Conservation (phyloP, 2,888 invertebrate species). For the Dryobotodes eremita region DNA sequence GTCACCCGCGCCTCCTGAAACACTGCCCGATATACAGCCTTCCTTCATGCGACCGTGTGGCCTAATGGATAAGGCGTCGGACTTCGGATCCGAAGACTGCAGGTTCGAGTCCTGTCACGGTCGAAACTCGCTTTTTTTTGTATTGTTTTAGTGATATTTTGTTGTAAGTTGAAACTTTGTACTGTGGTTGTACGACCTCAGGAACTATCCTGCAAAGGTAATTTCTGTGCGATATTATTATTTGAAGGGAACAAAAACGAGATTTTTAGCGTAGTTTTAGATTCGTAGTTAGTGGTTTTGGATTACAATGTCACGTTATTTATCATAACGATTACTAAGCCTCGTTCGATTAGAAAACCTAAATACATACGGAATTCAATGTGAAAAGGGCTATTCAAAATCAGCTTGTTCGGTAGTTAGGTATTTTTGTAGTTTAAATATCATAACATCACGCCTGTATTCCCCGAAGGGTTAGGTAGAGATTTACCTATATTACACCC, state of each 20-base stretch:
- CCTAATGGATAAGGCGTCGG: conserved; percentile 94
- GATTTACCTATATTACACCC: not conserved
- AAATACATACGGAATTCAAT: too few species aligned
- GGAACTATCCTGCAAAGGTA: not conserved
- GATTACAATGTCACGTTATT: not conserved
- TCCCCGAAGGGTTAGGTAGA: not conserved
- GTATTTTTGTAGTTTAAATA: not conserved
- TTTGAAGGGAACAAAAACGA: not conserved
- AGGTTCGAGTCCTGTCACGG: conserved; percentile 93
- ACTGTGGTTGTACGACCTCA: not conserved
- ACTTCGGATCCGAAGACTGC: conserved; percentile 94
- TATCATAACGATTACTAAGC: not conserved
- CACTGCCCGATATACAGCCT: conserved; percentile 35
- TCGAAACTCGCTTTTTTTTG: conserved; percentile 66
- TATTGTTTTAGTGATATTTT: not conserved
- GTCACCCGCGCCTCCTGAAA: conserved; percentile 53
- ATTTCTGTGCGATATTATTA: not conserved
- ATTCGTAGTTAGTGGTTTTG: too few species aligned
- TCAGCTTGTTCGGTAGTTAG: not conserved
- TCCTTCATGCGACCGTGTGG: conserved; percentile 89
- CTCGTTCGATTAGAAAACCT: too few species aligned
- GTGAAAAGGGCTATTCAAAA: not conserved
- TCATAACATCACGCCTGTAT: too few species aligned
- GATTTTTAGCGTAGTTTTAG: not conserved
- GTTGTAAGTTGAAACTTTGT: not conserved